Evolutionary conservation across 2,113 vertebrate species (phyloP).

Genomic region (Setophaga petechia): DNA sequence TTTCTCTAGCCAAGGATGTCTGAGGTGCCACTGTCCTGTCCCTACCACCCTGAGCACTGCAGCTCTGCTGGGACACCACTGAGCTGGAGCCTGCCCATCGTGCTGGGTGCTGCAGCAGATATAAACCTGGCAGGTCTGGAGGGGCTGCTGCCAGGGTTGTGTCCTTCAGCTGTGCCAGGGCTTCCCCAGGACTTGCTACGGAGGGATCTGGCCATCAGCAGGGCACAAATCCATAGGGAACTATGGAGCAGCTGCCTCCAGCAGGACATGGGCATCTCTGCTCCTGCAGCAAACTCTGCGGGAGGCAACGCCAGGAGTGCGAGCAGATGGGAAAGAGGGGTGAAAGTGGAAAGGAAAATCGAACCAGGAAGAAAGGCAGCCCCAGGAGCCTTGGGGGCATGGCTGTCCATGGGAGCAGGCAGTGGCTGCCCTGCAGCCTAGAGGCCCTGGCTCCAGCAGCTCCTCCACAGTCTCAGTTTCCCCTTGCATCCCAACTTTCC

Average conservation of each 20-base stretch:
- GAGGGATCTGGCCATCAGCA: background rate
- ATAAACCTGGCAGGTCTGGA: background rate
- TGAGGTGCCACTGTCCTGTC: background rate
- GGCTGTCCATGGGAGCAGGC: accelerated
- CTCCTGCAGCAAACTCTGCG: background rate
- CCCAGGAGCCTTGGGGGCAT: accelerated
- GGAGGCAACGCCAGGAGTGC: background rate
- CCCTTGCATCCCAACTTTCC: background rate
- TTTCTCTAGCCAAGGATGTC: background rate
- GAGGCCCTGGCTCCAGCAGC: background rate
- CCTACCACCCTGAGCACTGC: accelerated
- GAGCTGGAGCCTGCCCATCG: accelerated
- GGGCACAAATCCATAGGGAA: background rate
- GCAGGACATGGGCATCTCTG: background rate
- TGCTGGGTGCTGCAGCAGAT: accelerated
- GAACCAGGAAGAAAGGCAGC: background rate
- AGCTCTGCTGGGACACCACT: background rate
- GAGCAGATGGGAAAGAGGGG: background rate
- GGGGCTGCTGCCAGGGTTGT: background rate
- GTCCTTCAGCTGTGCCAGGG: background rate
- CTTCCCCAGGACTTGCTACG: accelerated
- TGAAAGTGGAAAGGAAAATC: background rate
- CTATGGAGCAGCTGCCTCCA: background rate
- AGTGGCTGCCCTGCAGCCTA: background rate
- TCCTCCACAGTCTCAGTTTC: background rate